phyloP scores from a whole-genome alignment of 1,140 invertebrate genomes.

The Eumaeus atala region DNA sequence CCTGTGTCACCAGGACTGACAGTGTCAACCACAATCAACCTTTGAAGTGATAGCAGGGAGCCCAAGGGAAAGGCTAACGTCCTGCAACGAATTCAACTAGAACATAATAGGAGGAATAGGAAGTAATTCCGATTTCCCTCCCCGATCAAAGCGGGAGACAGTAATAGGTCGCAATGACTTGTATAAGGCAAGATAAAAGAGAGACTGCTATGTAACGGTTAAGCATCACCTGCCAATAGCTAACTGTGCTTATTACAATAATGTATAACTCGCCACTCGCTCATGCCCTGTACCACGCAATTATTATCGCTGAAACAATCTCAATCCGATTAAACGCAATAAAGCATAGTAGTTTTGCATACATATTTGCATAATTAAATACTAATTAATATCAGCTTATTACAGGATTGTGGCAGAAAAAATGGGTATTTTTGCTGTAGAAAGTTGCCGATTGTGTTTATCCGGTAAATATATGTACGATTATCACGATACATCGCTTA shows the following conservation, averaged over 20 bases:
- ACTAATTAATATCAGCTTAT: constrained; percentile 46
- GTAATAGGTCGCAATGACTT: too few relatives aligned
- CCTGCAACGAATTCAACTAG: too few relatives aligned
- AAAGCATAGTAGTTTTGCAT: constrained; percentile 58
- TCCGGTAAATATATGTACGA: constrained; percentile 10
- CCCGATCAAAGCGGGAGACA: too few relatives aligned
- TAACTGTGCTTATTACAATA: too few relatives aligned
- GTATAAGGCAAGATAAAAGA: too few relatives aligned
- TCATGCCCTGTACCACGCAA: constrained; percentile 19
- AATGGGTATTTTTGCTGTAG: constrained; percentile 19
- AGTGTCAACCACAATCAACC: too few relatives aligned
- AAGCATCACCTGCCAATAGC: neutral
- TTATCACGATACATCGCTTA: constrained; percentile 14
- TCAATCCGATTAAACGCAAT: constrained; percentile 59
- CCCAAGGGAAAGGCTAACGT: too few relatives aligned
- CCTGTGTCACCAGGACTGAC: too few relatives aligned
- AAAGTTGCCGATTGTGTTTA: constrained; percentile 26
- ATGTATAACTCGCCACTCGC: constrained; percentile 30
- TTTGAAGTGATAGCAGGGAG: too few relatives aligned
- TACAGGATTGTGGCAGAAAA: constrained; percentile 11
- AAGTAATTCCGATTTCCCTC: too few relatives aligned
- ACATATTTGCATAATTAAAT: constrained; percentile 63
- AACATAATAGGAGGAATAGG: too few relatives aligned
- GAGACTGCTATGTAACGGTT: neutral
- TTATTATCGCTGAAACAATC: constrained; percentile 49